Conservation (phyloP, 2,888 invertebrate genomes). For the Pterostichus niger region DNA sequence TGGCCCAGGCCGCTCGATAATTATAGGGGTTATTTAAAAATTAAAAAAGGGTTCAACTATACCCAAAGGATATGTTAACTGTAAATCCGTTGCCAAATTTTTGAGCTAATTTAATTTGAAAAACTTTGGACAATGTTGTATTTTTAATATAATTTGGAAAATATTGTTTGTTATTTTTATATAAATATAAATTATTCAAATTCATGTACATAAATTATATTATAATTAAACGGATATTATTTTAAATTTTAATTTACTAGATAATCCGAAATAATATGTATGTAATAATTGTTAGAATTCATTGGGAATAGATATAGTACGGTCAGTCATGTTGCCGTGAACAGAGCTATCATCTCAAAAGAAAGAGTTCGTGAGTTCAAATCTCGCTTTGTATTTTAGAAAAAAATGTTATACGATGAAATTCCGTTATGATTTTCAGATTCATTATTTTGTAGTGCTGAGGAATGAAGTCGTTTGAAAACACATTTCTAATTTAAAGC, state of each 20-base stretch:
- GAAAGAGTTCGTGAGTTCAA: no score
- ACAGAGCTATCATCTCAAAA: no score
- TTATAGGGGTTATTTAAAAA: slow-evolving; percentile 46
- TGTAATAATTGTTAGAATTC: not conserved
- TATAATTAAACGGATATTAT: no score
- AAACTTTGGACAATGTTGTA: not conserved
- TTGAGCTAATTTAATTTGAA: not conserved
- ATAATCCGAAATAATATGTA: not conserved
- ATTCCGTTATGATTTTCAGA: not conserved
- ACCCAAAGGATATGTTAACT: slow-evolving; percentile 17
- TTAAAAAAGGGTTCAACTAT: slow-evolving; percentile 36
- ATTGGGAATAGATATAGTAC: not conserved
- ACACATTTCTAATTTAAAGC: slow-evolving; percentile 2
- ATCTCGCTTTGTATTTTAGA: no score
- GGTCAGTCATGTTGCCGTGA: no score
- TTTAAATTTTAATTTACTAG: no score
- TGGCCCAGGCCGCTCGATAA: slow-evolving; percentile 15
- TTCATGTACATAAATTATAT: no score
- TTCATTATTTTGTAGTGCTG: not conserved
- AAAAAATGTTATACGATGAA: not conserved
- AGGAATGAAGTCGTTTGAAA: slow-evolving; percentile 1
- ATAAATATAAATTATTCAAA: no score
- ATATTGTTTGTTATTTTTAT: not conserved
- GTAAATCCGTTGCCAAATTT: not conserved
- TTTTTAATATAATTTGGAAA: not conserved